Percentiles rank a stretch among this genome's conserved stretches.
Conservation (phyloP, 2,797 vertebrate species). For the Miichthys miiuy region DNA sequence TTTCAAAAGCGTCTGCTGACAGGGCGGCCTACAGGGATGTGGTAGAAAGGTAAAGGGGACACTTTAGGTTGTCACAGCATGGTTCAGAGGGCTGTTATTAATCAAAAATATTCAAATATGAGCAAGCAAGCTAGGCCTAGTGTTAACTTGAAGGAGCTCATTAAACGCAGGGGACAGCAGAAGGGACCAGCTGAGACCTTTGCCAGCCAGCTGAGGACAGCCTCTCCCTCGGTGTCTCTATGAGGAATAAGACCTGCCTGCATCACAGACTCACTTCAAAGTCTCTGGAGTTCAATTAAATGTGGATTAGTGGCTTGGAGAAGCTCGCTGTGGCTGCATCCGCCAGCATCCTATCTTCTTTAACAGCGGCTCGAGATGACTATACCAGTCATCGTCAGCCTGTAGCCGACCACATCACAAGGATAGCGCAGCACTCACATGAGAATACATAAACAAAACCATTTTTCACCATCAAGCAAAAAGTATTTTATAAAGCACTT, state of each 20-base stretch:
- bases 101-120: slow-evolving; percentile 85
- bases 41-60: slow-evolving; percentile 56
- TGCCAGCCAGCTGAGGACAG: slow-evolving; percentile 70
- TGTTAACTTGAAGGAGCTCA: slow-evolving; percentile 81
- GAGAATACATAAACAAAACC: background rate
- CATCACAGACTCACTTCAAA: slow-evolving; percentile 93
- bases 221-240: slow-evolving; percentile 60
- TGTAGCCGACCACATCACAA: slow-evolving; percentile 83
- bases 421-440: slow-evolving; percentile 23
- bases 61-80: slow-evolving; percentile 66
- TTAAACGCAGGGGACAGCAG: slow-evolving; percentile 81
- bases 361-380: slow-evolving; percentile 86
- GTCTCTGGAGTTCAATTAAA: slow-evolving; percentile 99
- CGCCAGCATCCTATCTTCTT: slow-evolving; percentile 80
- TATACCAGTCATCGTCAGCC: slow-evolving; percentile 83
- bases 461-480: slow-evolving; percentile 1
- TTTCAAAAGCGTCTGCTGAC: slow-evolving; percentile 62
- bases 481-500: background rate
- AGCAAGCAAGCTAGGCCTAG: slow-evolving; percentile 52
- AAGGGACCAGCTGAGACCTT: slow-evolving; percentile 86
- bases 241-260: slow-evolving; percentile 86
- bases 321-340: slow-evolving; percentile 84
- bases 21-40: slow-evolving; percentile 62
- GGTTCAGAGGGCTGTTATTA: slow-evolving; percentile 68
- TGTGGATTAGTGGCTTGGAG: slow-evolving; percentile 93